Base-by-base conservation (phyloP, 92 coral and sea anemone genomes). In the Actinernus sp. region DNA sequence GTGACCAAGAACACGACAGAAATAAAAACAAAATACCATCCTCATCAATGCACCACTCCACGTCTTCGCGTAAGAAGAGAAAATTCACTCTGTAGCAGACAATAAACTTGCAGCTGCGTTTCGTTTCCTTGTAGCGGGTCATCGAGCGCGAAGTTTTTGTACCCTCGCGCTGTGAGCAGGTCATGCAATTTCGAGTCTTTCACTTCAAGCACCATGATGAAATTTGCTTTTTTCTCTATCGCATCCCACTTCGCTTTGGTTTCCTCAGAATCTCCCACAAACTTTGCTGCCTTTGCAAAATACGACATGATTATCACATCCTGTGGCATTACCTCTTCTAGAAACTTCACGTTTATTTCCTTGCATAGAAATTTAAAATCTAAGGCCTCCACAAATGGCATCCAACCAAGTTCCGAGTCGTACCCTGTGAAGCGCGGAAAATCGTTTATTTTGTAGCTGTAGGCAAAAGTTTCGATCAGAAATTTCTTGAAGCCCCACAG, bases 351-450 rank as follows among this genome's bases (percentile, higher is more conserved):
- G 21, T 72, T 56, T 3, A 84, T 41, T 19, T 78, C 81, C 49
- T 58, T 58, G 24, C 54, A 25, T 8, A 30, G 25, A 49, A 84
- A 84, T 8, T 84, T 75, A 49, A 77, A 84, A 31, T 82, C 86
- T 40, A 84, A 33, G 3, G 49, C 30, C 52, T 78, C 81, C 10
- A 78, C 34, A 19, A 68, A 84, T 2, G 70, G 85, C 91, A 84
- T 78, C 91, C 91, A 84, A 11, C 91, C 91, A 1, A 84, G 65
- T 66, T 77, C 91, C 2, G 36, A 13, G 22, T 84, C 86, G 26
- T 62, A 84, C 20, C 91, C 91, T 5, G 34, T 59, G 63, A 71
- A 77, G 18, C 62, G 63, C 1, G 85, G 85, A 7, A 71, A 21
- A 13, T 55, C 30, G 25, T 39, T 79, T 8, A 54, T 50, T 3